Base-by-base conservation (phyloP, 2,888 invertebrate species). In the Machimus rusticus region DNA sequence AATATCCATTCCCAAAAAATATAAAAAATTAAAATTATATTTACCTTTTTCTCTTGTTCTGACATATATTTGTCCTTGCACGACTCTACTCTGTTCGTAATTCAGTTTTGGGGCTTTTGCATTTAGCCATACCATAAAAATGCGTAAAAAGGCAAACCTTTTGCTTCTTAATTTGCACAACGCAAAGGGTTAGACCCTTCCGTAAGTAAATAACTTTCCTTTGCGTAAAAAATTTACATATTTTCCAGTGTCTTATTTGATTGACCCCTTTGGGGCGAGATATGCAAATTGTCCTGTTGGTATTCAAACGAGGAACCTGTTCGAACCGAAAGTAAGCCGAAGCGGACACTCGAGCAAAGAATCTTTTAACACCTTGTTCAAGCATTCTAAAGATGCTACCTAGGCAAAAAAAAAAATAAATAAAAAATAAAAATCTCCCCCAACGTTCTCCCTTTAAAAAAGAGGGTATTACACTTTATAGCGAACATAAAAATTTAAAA, bases 171-270 rank as follows among this genome's bases (percentile, higher is more conserved):
- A 74, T 81, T 81, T 84, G 23, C 74, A 84, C 84, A 74, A 37
- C 28, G 43, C 79, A 37, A 46, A 84, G 84, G 84, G 84, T 66
- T 39, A 28, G 28, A 57, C 66, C 84, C 74, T 55, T 84, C 74
- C 37, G 23, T 84, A 84, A 84, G 84, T 84, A 84, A 84, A 84
- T 66, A 84, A 84, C 84, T 84, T 74, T 57, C 84, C 66, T 84
- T 84, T 84, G 31, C 74, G 84, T 84, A 84, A 84, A 46, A 84
- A 84, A 84, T 84, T 84, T 84, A 84, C 84, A 84, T 84, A 84
- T 84, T 84, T 84, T 84, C 66, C 84, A 84, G 84, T 84, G 84
- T 84, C 84, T 84, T 84, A 84, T 84, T 84, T 84, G 84, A 84
- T 84, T 84, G 84, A 84, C 84, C 74, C 84, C 74, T 74, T 84